Conservation (phyloP, 2,113 vertebrate species). For the Chamaetylas fuelleborni region DNA sequence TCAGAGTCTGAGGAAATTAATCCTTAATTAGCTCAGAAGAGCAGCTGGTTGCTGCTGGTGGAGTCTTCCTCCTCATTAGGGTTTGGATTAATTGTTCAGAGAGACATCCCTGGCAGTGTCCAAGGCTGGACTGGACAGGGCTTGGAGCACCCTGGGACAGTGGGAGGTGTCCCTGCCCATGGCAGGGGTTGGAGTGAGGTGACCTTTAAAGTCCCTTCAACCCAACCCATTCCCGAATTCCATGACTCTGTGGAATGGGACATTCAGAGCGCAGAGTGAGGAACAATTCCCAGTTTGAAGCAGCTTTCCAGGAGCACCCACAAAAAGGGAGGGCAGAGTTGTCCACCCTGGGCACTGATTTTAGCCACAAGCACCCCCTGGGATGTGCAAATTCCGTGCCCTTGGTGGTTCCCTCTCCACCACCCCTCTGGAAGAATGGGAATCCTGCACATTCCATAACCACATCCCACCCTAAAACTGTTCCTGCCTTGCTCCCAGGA, state of each 20-base stretch:
- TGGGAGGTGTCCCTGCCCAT: background rate
- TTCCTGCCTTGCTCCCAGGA: background rate
- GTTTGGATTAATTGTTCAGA: background rate
- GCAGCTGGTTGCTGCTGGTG: background rate
- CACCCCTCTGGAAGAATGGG: background rate
- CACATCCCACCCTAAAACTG: background rate
- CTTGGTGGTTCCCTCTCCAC: background rate
- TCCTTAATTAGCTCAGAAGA: background rate
- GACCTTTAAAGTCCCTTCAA: background rate
- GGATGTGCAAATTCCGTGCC: fast-evolving
- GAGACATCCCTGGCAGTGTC: background rate
- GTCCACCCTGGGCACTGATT: background rate
- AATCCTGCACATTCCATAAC: fast-evolving
- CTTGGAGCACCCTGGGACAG: fast-evolving
- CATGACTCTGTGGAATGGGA: fast-evolving
- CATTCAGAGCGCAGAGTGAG: background rate
- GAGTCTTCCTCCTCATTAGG: background rate
- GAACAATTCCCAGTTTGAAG: background rate
- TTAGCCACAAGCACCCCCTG: background rate
- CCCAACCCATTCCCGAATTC: background rate
- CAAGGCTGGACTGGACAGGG: fast-evolving
- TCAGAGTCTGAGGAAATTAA: background rate
- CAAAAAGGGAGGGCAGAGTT: background rate
- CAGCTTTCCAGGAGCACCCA: background rate
- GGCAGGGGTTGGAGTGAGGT: background rate